phyloP scores from a whole-genome alignment of 1,140 invertebrate genomes.

The Geopemphigus sp. region DNA sequence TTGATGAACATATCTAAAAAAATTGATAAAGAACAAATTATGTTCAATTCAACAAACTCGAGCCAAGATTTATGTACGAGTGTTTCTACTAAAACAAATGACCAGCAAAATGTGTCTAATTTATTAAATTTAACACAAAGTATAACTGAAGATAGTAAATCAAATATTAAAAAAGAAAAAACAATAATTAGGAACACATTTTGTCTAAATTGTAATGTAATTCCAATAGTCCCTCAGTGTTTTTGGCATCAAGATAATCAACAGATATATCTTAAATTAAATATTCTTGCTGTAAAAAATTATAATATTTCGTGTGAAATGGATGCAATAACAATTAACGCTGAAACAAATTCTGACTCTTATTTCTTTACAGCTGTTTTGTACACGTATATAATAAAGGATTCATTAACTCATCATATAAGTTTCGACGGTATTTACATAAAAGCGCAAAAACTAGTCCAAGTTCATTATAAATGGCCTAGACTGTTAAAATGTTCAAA shows the following conservation, averaged over 20 bases:
- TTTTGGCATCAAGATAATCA: slow-evolving; percentile 29
- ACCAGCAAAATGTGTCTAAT: neutral
- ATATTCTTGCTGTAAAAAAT: slow-evolving; percentile 9
- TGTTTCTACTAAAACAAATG: neutral
- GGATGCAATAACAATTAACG: slow-evolving; percentile 14
- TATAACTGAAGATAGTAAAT: neutral
- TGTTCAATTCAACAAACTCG: neutral
- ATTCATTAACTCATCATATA: neutral
- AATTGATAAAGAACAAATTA: neutral
- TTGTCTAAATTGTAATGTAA: slow-evolving; percentile 28
- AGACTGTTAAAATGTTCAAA: slow-evolving; percentile 23
- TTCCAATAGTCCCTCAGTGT: slow-evolving; percentile 4
- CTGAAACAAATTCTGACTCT: slow-evolving; percentile 19
- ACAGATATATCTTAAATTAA: slow-evolving; percentile 32
- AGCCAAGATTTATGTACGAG: neutral
- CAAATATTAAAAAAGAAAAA: neutral
- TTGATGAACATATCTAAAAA: neutral
- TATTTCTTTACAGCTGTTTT: slow-evolving; percentile 18
- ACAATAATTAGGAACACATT: neutral
- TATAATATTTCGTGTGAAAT: neutral
- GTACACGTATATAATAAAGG: neutral
- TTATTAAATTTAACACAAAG: neutral
- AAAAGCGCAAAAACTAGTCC: slow-evolving; percentile 12
- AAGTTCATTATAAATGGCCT: slow-evolving; percentile 25
- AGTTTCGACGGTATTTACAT: slow-evolving; percentile 22